Evolutionary conservation across 2,113 vertebrate genomes (phyloP).

Genomic region (Centropus bengalensis): DNA sequence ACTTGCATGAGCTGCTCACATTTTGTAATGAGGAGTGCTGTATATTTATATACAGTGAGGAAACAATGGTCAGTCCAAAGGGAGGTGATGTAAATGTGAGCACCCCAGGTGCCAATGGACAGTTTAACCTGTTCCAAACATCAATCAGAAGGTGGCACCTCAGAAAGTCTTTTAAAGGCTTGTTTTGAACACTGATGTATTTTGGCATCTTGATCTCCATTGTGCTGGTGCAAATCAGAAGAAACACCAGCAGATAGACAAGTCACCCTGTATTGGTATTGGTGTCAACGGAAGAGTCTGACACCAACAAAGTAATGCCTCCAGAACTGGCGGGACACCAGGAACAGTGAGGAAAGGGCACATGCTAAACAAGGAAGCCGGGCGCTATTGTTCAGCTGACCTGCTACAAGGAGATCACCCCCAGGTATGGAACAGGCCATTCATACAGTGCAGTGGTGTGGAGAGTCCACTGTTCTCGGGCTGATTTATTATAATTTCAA

Average conservation of each 20-base stretch:
- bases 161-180: neutral
- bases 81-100: neutral
- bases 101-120: neutral
- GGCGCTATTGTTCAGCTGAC: constrained; percentile 48
- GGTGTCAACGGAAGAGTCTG: neutral
- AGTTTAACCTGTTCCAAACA: neutral
- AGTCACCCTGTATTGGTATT: neutral
- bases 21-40: neutral
- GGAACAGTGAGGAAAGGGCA: neutral
- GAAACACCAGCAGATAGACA: neutral
- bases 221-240: neutral
- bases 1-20: constrained; percentile 4
- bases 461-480: constrained; percentile 26
- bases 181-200: neutral
- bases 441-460: constrained; percentile 36
- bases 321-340: constrained; percentile 40
- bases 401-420: neutral
- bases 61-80: constrained; percentile 49
- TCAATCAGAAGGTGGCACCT: neutral
- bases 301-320: neutral
- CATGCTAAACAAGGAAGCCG: neutral
- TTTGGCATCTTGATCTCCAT: neutral
- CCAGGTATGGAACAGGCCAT: constrained; percentile 1
- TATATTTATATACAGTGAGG: constrained; percentile 25
- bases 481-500: constrained; percentile 27